Percentiles rank a stretch among this genome's conserved stretches.
These are phyloP conservation scores for Dryadula phaetusa DNA, from an alignment of 2,888 invertebrate species.

Conservation along the genomic window DNA sequence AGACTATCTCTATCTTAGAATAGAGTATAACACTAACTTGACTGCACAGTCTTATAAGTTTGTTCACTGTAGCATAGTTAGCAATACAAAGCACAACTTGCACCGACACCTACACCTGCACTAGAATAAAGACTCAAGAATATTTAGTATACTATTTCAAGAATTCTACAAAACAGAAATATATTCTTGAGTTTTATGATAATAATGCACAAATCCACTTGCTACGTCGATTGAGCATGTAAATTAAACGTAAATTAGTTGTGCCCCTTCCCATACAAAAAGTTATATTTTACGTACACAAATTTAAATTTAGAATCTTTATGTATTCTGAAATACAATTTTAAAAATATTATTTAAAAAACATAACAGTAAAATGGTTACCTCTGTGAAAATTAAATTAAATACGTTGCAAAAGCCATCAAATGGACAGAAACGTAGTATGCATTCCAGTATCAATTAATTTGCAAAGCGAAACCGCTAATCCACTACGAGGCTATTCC, in stretches of 20 bases:
- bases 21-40: slow-evolving; percentile 70
- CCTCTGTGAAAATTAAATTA: not conserved
- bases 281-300: not conserved
- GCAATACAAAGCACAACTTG: slow-evolving; percentile 65
- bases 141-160: slow-evolving; percentile 45
- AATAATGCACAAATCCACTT: slow-evolving; percentile 47
- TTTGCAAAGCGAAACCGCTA: slow-evolving; percentile 48
- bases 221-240: slow-evolving; percentile 42
- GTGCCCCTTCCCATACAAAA: slow-evolving; percentile 14
- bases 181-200: slow-evolving; percentile 47
- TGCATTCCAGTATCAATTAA: slow-evolving; percentile 45
- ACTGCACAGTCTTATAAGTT: slow-evolving; percentile 70
- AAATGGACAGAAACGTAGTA: slow-evolving; percentile 33
- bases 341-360: not conserved
- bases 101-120: slow-evolving; percentile 70
- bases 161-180: slow-evolving; percentile 14
- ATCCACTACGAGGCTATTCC: slow-evolving; percentile 56
- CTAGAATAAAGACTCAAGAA: slow-evolving; percentile 70
- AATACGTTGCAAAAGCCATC: slow-evolving; percentile 31
- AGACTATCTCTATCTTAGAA: slow-evolving; percentile 74
- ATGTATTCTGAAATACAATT: not conserved
- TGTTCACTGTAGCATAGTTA: slow-evolving; percentile 74
- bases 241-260: slow-evolving; percentile 39
- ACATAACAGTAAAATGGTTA: not conserved
- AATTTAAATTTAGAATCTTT: not conserved